Evolutionary conservation across 1,140 invertebrate genomes (phyloP).

Genomic region (Xylocopa sonorina): DNA sequence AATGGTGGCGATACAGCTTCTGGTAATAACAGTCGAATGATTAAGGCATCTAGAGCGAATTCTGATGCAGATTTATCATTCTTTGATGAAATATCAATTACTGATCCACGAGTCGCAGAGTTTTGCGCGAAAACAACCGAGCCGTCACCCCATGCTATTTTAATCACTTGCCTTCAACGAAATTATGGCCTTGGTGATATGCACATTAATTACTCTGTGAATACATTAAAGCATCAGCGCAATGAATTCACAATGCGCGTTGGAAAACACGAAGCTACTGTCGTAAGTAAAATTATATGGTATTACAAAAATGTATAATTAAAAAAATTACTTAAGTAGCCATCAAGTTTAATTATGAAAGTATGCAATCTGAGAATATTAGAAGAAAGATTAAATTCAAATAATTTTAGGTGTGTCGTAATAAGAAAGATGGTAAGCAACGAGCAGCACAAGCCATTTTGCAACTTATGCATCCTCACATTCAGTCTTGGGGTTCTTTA

Average conservation of each 20-base stretch:
- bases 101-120: constrained; percentile 96
- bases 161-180: constrained; percentile 95
- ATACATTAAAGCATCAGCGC: constrained; percentile 94
- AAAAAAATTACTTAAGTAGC: too few relatives aligned
- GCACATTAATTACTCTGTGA: constrained; percentile 93
- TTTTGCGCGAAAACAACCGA: constrained; percentile 97
- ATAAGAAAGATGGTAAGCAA: constrained; percentile 99
- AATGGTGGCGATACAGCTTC: constrained; percentile 82
- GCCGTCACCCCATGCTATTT: constrained; percentile 95
- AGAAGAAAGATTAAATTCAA: constrained; percentile 9
- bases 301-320: not conserved
- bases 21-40: constrained; percentile 76
- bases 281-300: constrained; percentile 77
- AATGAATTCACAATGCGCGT: constrained; percentile 98
- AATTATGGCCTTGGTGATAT: constrained; percentile 96
- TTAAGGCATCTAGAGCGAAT: constrained; percentile 78
- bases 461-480: constrained; percentile 94
- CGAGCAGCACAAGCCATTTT: constrained; percentile 97
- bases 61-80: constrained; percentile 85
- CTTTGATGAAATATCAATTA: constrained; percentile 96
- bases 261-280: constrained; percentile 94
- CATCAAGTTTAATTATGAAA: too few relatives aligned
- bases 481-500: constrained; percentile 96
- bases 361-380: too few relatives aligned
- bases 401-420: constrained; percentile 87